Evolutionary conservation across 2,113 vertebrate species (phyloP).

Genomic region (Parus major): DNA sequence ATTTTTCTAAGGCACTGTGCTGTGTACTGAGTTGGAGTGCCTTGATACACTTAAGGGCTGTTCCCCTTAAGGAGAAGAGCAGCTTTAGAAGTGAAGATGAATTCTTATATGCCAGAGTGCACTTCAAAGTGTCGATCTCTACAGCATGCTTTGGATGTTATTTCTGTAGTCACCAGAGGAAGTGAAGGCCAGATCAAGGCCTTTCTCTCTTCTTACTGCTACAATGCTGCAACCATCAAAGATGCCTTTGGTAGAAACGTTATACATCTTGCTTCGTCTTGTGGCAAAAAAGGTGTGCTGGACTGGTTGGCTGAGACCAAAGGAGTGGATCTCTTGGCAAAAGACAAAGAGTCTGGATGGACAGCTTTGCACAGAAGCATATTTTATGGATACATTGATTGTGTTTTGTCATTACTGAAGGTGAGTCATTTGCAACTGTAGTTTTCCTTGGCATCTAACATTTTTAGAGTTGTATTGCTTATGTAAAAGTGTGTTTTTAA

Average conservation of each 20-base stretch:
- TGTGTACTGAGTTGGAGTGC: conserved; percentile 44
- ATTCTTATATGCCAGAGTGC: conserved; percentile 82
- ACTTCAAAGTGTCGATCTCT: conserved; percentile 90
- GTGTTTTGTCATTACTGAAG: conserved; percentile 89
- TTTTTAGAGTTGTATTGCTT: background rate
- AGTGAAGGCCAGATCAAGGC: conserved; percentile 87
- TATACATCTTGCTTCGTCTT: conserved; percentile 88
- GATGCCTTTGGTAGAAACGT: conserved; percentile 90
- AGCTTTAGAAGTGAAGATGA: conserved; percentile 81
- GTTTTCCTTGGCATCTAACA: background rate
- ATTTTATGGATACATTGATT: conserved; percentile 97
- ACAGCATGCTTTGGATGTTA: conserved; percentile 87
- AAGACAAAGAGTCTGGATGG: conserved; percentile 96
- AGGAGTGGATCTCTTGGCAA: conserved; percentile 83
- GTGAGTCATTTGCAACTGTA: conserved; percentile 57
- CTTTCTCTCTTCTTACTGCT: conserved; percentile 88
- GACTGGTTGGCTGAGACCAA: conserved; percentile 91
- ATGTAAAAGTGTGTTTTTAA: background rate
- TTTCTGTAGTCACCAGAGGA: conserved; percentile 88
- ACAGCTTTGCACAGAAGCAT: conserved; percentile 93
- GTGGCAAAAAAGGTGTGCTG: conserved; percentile 87
- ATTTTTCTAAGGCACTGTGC: conserved; percentile 75
- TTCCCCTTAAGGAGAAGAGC: conserved; percentile 49
- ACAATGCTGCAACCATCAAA: conserved; percentile 87
- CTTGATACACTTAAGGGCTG: conserved; percentile 28